A percentile compares a stretch with the other conserved stretches of the same genome.
These are phyloP conservation scores for Drosophila pseudotalamancana DNA, from an alignment of 2,888 invertebrate genomes.

Conservation along the genomic window DNA sequence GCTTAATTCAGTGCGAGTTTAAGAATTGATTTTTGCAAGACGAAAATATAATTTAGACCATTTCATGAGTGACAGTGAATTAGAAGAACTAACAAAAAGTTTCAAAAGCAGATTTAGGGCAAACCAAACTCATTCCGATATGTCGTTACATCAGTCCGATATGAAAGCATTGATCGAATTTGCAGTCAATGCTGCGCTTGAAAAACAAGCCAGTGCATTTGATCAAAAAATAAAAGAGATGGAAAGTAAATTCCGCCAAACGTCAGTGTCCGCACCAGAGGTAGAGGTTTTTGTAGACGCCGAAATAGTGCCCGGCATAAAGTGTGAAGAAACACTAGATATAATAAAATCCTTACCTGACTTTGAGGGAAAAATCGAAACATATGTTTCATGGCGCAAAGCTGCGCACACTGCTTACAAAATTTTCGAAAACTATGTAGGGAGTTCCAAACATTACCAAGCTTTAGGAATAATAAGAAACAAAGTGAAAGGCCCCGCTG, in stretches of 20 bases:
- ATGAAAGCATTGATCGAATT: neutral
- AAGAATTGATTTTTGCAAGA: neutral
- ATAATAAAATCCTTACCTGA: neutral
- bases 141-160: neutral
- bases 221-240: neutral
- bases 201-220: neutral
- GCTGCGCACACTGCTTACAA: slow-evolving; percentile 1
- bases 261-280: neutral
- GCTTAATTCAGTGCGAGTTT: neutral
- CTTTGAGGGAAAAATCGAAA: neutral
- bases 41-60: too few relatives aligned
- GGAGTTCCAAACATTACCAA: slow-evolving; percentile 7
- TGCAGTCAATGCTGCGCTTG: neutral
- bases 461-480: slow-evolving; percentile 7
- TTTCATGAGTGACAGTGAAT: too few relatives aligned
- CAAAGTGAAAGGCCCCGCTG: neutral
- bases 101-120: too few relatives aligned
- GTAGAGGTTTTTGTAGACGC: neutral
- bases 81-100: neutral
- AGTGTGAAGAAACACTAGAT: neutral
- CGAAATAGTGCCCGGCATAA: neutral
- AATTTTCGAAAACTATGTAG: neutral
- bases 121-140: neutral
- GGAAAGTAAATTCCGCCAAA: neutral
- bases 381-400: slow-evolving; percentile 2